Conservation (phyloP, 2,888 invertebrate genomes). For the Agrilus cyanescens region DNA sequence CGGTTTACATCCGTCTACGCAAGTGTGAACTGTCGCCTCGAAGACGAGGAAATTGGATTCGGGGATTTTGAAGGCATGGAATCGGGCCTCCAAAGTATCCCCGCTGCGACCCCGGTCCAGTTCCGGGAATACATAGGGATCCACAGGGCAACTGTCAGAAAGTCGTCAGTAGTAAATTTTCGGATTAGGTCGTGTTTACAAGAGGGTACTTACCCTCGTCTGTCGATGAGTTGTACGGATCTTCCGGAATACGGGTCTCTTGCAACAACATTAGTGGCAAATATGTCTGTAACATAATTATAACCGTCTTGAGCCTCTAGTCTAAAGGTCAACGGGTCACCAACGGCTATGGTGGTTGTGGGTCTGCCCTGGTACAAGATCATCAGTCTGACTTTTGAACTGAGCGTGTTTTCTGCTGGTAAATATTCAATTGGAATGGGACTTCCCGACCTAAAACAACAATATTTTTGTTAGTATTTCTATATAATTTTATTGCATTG, state of each 20-base stretch:
- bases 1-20: conserved; percentile 81
- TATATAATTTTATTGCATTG: conserved; percentile 2
- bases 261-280: conserved; percentile 86
- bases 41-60: conserved; percentile 89
- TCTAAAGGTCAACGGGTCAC: conserved; percentile 81
- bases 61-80: conserved; percentile 89
- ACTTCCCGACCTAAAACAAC: conserved; percentile 65
- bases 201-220: conserved; percentile 58
- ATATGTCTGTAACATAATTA: conserved; percentile 79
- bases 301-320: conserved; percentile 83
- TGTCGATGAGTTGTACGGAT: conserved; percentile 79
- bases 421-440: conserved; percentile 87
- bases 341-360: conserved; percentile 87
- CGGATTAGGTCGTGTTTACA: background rate
- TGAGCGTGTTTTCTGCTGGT: conserved; percentile 82
- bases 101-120: conserved; percentile 74
- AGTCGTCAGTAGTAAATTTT: background rate
- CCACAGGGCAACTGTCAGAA: conserved; percentile 69
- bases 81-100: conserved; percentile 79
- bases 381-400: conserved; percentile 73
- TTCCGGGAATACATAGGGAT: conserved; percentile 85
- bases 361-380: conserved; percentile 84
- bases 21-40: conserved; percentile 82
- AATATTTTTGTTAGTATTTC: background rate
- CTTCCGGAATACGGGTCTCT: conserved; percentile 85